A percentile compares a stretch with the other conserved stretches of the same genome.
These are phyloP conservation scores for Elysia crispata DNA, from an alignment of 2,888 invertebrate genomes.

Conservation along the genomic window DNA sequence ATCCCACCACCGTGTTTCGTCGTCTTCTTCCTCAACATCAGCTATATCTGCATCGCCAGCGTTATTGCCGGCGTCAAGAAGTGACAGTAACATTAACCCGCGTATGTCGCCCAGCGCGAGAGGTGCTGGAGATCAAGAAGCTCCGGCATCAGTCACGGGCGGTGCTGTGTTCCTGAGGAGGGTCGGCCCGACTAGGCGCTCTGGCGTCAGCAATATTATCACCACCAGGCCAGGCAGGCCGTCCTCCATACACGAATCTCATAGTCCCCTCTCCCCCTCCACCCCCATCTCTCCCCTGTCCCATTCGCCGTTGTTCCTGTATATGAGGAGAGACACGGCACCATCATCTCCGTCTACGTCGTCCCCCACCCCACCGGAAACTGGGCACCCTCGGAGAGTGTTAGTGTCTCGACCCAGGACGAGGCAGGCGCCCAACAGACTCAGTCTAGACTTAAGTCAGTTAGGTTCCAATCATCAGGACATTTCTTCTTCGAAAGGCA, in stretches of 20 bases:
- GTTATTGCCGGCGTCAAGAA: neutral
- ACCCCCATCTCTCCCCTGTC: neutral
- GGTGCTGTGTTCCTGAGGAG: neutral
- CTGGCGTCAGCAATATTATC: constrained; percentile 25
- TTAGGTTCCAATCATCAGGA: too few relatives aligned
- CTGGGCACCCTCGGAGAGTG: neutral
- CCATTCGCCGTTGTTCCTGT: neutral
- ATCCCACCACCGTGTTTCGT: neutral
- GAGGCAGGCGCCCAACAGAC: too few relatives aligned
- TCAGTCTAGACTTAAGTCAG: too few relatives aligned
- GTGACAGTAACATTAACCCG: neutral
- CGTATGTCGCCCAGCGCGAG: neutral
- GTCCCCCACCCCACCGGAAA: neutral
- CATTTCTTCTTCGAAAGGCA: too few relatives aligned
- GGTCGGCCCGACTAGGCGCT: constrained; percentile 2
- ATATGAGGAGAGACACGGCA: neutral
- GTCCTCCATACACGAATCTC: neutral
- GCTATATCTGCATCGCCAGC: neutral
- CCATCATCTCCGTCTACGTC: neutral
- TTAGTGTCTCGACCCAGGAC: neutral
- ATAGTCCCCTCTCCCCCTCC: neutral
- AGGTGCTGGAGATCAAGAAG: neutral
- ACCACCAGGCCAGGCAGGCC: neutral
- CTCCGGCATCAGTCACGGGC: neutral
- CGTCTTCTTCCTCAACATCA: constrained; percentile 9